Evolutionary conservation across 2,888 invertebrate species (phyloP).

Genomic region (Aproaerema taeniolella): DNA sequence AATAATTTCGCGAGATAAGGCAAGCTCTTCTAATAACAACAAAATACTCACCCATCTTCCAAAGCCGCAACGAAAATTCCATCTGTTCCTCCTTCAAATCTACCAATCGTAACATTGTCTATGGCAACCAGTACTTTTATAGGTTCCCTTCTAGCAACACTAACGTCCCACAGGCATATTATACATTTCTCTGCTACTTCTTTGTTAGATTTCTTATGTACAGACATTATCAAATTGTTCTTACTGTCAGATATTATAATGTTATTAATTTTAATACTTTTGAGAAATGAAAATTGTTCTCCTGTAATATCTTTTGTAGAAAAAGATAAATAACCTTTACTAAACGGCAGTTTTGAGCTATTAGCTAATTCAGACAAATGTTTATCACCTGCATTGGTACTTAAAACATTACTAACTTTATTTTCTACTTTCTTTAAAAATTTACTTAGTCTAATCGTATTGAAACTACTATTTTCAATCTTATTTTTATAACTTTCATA

Average conservation of each 20-base stretch:
- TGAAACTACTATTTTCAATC: conserved; percentile 44
- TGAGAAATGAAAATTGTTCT: conserved; percentile 33
- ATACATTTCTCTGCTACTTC: conserved; percentile 33
- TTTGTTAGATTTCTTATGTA: conserved; percentile 37
- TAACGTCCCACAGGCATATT: conserved; percentile 59
- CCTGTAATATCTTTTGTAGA: conserved; percentile 32
- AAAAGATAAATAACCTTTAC: conserved; percentile 47
- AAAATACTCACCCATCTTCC: conserved; percentile 52
- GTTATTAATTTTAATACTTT: conserved; percentile 37
- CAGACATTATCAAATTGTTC: conserved; percentile 48
- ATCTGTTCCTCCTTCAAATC: conserved; percentile 45
- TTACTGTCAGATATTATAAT: conserved; percentile 49
- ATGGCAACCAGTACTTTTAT: conserved; percentile 51
- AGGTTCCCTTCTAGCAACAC: conserved; percentile 47
- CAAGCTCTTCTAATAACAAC: too few species aligned
- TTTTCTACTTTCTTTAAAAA: conserved; percentile 55
- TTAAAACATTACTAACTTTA: conserved; percentile 44
- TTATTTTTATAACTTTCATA: conserved; percentile 46
- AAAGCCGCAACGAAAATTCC: conserved; percentile 59
- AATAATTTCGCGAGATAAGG: too few species aligned
- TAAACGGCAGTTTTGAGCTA: conserved; percentile 47
- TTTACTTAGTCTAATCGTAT: conserved; percentile 37
- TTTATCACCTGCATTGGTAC: conserved; percentile 38
- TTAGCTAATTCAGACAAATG: conserved; percentile 36
- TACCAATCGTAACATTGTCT: conserved; percentile 47